Conservation (phyloP, 2,113 vertebrate genomes). For the Prionailurus viverrinus region DNA sequence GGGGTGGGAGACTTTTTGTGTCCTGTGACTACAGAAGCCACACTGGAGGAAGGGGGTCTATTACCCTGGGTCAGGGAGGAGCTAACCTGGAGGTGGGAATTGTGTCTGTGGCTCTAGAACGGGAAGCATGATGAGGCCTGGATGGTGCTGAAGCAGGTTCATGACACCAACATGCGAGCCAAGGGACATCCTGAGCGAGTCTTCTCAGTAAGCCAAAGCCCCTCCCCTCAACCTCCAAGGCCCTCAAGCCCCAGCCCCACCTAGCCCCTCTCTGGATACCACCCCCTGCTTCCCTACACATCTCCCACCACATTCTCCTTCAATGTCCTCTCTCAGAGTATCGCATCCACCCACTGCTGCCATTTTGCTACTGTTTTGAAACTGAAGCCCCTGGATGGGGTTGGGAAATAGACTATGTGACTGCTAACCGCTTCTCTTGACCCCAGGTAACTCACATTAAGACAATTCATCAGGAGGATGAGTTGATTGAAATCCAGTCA, state of each 20-base stretch:
- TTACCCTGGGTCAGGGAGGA: background rate
- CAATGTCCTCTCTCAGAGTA: background rate
- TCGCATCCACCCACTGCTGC: background rate
- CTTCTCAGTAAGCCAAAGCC: conserved; percentile 92
- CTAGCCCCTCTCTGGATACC: background rate
- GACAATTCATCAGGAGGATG: conserved; percentile 96
- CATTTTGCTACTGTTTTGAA: background rate
- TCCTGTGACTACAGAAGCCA: conserved; percentile 76
- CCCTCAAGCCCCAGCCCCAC: background rate
- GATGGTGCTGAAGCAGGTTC: conserved; percentile 99
- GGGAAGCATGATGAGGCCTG: conserved; percentile 98
- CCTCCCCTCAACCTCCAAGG: background rate
- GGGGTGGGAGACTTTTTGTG: background rate
- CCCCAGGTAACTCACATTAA: conserved; percentile 97
- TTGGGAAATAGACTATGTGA: background rate
- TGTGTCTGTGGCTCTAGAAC: conserved; percentile 88
- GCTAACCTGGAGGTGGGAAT: background rate
- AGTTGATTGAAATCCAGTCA: conserved; percentile 94
- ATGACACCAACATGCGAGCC: conserved; percentile 99
- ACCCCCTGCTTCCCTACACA: background rate
- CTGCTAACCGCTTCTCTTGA: background rate
- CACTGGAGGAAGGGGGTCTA: background rate
- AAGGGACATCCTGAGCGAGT: conserved; percentile 98
- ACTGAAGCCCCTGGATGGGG: background rate
- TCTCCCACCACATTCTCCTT: background rate